Base-by-base conservation (phyloP, 2,113 vertebrate species). In the Gorsachius goisagi region DNA sequence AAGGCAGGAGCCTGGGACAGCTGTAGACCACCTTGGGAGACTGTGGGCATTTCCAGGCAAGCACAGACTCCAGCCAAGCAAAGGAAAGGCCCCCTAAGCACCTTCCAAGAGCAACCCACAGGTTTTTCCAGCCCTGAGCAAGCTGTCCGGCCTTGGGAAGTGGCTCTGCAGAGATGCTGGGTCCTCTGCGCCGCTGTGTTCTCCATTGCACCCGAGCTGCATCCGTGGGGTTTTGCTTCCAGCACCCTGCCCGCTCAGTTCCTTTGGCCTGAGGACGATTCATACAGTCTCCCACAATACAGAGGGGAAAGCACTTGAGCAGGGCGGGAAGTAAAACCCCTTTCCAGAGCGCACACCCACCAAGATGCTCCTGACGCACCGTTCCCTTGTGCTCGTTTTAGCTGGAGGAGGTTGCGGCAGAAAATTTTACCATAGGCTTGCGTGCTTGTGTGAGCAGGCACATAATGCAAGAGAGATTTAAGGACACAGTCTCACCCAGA, bases 401-500 rank as follows among this genome's bases (percentile, higher is more conserved):
- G 35, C 81, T 18, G 85, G 55, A 86, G 67, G 83, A 92, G 83
- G 20, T 58, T 2, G 1, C 1, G 1, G 63, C 35, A 45, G 85
- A 35, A 50, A 81, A 37, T 39, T 45, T 62, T 45, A 35, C 8
- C 11, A 84, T 27, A 39, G 67, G 39, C 37, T 90, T 73, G 55
- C 79, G 80, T 55, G 55, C 50, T 22, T 83, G 32, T 14, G 22
- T 56, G 71, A 69, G 83, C 86, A 55, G 58, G n/a, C 74, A 85
- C 58, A 72, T 52, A 77, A 83, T 11, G 60, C 85, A 87, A 50
- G n/a, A n/a, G 82, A 86, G 88, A 41, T 85, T 94, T 60, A 76
- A 92, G 85, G 66, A 47, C 2, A 27, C 75, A 47, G 77, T 22
- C 74, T 41, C 76, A 84, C 86, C 64, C 67, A 27, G 84, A 88